Evolutionary conservation across 2,113 vertebrate species (phyloP), one percentile per base, ranked within the genome.

Genomic region (Eptesicus fuscus): DNA sequence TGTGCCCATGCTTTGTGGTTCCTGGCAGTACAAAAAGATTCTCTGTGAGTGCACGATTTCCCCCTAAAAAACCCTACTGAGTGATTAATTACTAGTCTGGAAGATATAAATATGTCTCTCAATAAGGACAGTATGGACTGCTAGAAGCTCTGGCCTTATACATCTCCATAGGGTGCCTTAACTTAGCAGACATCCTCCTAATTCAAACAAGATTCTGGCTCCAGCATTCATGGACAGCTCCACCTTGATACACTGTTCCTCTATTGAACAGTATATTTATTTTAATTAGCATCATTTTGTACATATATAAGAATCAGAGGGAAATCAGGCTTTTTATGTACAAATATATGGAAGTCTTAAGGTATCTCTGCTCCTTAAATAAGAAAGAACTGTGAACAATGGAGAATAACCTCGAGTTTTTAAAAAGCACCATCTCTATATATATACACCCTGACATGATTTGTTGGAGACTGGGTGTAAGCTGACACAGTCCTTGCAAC

Each of bases 61-160:
- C 79, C 93, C 85, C 40, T 3, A 35, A 97, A 98, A 98, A 98
- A 87, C 97, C 98, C 97, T 96, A 98, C 97, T 30, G 94, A 98
- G 98, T 99, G 98, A 99, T 99, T 99, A 98, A 99, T 99, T 98
- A 98, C 98, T 96, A 97, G 98, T 98, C 98, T 99, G 99, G 98
- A 98, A 99, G 98, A 99, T 98, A 99, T 99, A 99, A 99, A 98
- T 98, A 98, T 97, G 94, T 98, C 98, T 98, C 98, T 98, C 98
- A 97, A 97, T 98, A 97, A 97, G 98, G 98, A 98, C 96, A 98
- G 97, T 98, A 98, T 93, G 96, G 98, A 95, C 97, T 97, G 96
- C 97, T 98, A 94, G 98, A 98, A 98, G 97, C 96, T 97, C 93
- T 94, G 96, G 97, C 96, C 97, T 97, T 98, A 94, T 88, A 88